Evolutionary conservation across 2,888 invertebrate species (phyloP), one percentile per base, ranked within the genome.

Genomic region (Ochropleura plecta): DNA sequence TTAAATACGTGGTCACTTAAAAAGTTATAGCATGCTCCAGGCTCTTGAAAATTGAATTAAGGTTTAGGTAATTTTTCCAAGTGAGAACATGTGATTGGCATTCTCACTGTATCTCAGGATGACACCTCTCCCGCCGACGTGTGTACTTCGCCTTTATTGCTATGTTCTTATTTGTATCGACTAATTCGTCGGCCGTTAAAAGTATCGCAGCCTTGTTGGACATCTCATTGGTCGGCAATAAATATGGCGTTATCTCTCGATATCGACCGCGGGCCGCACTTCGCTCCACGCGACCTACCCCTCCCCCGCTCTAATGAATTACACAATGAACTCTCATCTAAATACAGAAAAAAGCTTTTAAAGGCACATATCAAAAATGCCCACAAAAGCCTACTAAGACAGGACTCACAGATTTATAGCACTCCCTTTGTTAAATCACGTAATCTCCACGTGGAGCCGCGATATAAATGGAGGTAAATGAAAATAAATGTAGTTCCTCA

Each of bases 341-440:
- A 96, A 96, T 96, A 96, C 96, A 96, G 95, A 96, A 96, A 96
- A 96, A 96, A 96, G 96, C 96, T 96, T 96, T 96, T 96, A 96
- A 96, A 96, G 95, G 96, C 96, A 96, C 96, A 96, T 95, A 96
- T 96, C 96, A 96, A 96, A 96, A 96, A 96, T 96, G 92, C 96
- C 95, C 95, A 96, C 96, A 95, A 95, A 94, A 95, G 96, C 96
- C 96, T 96, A 95, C 96, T 96, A 96, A 96, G 96, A 96, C 96
- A 95, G 95, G 95, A 94, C 94, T 91, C 88, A 87, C 92, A 94
- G 95, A 96, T 96, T 96, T 96, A 96, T 96, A 91, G 92, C 94
- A 90, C 93, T 93, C 93, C 95, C 94, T 96, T 96, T 96, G 96
- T 96, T 95, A 95, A 95, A 96, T 95, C 95, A 95, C 95, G 96